These are phyloP conservation scores for Drosophila melanica DNA, from an alignment of 1,140 invertebrate species.

Conservation along the genomic window DNA sequence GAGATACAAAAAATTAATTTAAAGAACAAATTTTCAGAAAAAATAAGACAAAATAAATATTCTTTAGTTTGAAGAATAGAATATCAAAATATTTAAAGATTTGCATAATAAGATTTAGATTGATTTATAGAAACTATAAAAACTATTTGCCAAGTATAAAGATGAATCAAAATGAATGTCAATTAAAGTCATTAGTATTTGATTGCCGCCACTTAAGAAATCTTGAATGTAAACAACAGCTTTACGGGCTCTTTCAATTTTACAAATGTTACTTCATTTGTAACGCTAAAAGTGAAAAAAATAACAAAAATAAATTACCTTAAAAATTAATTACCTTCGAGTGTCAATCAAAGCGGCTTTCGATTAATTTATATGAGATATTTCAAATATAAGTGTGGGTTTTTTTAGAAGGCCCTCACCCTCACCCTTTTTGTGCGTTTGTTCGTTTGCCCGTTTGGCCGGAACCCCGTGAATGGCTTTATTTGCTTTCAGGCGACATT, in stretches of 20 bases:
- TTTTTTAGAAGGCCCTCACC: slow-evolving; percentile 27
- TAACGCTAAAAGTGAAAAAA: neutral
- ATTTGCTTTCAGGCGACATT: slow-evolving; percentile 27
- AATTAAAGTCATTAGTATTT: neutral
- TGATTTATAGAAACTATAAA: neutral
- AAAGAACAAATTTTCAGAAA: too few species aligned
- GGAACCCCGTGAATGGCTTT: slow-evolving; percentile 19
- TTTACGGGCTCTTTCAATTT: too few species aligned
- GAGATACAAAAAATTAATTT: too few species aligned
- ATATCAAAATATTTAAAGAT: too few species aligned
- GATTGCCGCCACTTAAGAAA: too few species aligned
- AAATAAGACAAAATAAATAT: too few species aligned
- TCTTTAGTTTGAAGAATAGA: too few species aligned
- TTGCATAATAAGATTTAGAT: neutral
- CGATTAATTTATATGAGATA: slow-evolving; percentile 31
- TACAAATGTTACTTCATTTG: slow-evolving; percentile 2
- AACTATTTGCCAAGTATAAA: neutral
- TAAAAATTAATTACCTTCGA: slow-evolving; percentile 1
- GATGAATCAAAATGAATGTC: neutral
- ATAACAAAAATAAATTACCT: neutral
- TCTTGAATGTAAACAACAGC: neutral
- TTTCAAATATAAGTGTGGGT: slow-evolving; percentile 8
- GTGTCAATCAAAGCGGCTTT: slow-evolving; percentile 30
- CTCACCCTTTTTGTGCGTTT: neutral
- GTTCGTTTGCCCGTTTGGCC: neutral